A percentile compares a stretch with the other conserved stretches of the same genome.
Evolutionary conservation across 2,888 invertebrate genomes (phyloP).

Genomic region (Pseudococcus viburni): DNA sequence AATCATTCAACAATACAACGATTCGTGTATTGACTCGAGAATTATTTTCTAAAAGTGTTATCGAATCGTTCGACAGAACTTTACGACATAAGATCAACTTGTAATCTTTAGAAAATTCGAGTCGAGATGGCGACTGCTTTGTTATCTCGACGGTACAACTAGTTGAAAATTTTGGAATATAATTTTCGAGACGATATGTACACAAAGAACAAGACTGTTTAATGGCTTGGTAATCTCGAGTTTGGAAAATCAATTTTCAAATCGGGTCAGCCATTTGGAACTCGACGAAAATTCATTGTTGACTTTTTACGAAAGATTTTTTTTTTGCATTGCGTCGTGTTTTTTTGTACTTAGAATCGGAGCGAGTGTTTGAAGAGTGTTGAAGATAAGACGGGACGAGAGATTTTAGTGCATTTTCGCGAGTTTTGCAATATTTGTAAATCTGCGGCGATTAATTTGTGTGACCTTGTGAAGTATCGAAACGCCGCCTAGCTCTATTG

Average conservation of each 20-base stretch:
- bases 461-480: slow-evolving; percentile 1
- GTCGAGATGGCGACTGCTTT: not conserved
- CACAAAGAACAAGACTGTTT: not conserved
- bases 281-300: no score
- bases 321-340: not conserved
- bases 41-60: not conserved
- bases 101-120: not conserved
- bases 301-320: not conserved
- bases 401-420: not conserved
- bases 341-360: not conserved
- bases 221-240: not conserved
- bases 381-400: not conserved
- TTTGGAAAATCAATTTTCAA: not conserved
- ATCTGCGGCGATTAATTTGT: not conserved
- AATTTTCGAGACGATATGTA: not conserved
- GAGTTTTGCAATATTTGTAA: not conserved
- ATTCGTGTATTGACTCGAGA: not conserved
- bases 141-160: not conserved
- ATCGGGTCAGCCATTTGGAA: no score
- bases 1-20: not conserved
- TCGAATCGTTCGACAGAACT: not conserved
- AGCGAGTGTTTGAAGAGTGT: not conserved
- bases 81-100: not conserved
- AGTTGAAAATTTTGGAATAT: not conserved
- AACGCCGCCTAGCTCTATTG: not conserved